These are phyloP conservation scores for Portunus trituberculatus DNA, from an alignment of 1,140 invertebrate genomes.

Conservation along the genomic window DNA sequence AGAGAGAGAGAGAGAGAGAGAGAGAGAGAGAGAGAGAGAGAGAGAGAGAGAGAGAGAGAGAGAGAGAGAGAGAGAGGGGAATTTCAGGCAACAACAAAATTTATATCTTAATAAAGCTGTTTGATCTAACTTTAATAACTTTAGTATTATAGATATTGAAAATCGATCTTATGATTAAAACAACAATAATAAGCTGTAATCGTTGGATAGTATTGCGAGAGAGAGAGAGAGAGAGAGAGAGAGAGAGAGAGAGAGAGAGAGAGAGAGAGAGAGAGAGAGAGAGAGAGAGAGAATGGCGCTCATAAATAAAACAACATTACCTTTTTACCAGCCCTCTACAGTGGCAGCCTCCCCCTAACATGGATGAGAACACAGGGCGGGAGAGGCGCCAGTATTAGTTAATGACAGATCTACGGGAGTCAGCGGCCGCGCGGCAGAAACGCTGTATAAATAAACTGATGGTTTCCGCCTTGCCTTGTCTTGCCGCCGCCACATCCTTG, in stretches of 20 bases:
- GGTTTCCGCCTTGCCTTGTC: background rate
- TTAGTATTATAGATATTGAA: no score
- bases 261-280: constrained; percentile 24
- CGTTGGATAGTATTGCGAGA: background rate
- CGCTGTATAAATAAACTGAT: background rate
- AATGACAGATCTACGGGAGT: constrained; percentile 1
- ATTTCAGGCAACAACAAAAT: no score
- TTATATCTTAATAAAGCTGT: no score
- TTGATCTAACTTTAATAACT: no score
- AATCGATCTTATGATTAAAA: no score
- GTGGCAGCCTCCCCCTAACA: background rate
- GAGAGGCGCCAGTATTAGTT: constrained; percentile 7
- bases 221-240: background rate
- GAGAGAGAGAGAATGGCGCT: background rate
- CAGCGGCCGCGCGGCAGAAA: background rate
- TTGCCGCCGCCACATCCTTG: background rate
- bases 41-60: background rate
- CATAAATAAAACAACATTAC: constrained; percentile 27
- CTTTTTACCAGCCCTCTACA: background rate
- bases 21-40: background rate
- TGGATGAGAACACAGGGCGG: constrained; percentile 7
- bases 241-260: background rate
- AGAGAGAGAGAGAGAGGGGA: background rate
- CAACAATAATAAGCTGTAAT: no score
- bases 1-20: background rate